Conservation (phyloP, 2,888 invertebrate genomes). For the Mylabris sibirica region DNA sequence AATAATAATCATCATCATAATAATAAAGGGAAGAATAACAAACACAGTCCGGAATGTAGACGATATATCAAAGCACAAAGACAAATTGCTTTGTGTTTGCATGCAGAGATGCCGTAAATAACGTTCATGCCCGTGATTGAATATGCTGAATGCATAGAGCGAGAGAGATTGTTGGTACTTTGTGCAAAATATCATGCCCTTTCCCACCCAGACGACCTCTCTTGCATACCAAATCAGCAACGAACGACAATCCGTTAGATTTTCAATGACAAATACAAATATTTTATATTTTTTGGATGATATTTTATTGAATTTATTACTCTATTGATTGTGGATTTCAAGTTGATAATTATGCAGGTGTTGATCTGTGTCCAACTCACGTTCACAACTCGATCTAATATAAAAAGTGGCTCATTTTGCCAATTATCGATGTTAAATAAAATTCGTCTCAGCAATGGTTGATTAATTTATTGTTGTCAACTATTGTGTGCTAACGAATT, state of each 20-base stretch:
- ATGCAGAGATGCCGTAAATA: constrained; percentile 30
- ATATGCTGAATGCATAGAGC: constrained; percentile 23
- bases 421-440: constrained; percentile 38
- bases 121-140: constrained; percentile 25
- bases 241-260: background rate
- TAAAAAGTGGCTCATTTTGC: constrained; percentile 32
- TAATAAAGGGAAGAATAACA: constrained; percentile 24
- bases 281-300: too few relatives aligned
- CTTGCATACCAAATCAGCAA: background rate
- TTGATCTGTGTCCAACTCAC: constrained; percentile 28
- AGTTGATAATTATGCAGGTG: constrained; percentile 1
- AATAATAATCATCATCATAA: too few relatives aligned
- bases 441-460: constrained; percentile 39
- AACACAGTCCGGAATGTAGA: constrained; percentile 22
- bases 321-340: background rate
- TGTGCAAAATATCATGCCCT: constrained; percentile 18
- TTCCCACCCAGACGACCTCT: constrained; percentile 12
- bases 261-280: background rate
- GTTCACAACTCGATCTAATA: constrained; percentile 17
- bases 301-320: background rate
- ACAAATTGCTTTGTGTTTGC: constrained; percentile 30
- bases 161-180: constrained; percentile 17
- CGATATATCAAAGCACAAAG: constrained; percentile 28
- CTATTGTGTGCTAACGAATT: constrained; percentile 45
- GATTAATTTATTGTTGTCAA: constrained; percentile 45